phyloP scores from a whole-genome alignment of 2,113 vertebrate genomes.

The Gobiocypris rarus region DNA sequence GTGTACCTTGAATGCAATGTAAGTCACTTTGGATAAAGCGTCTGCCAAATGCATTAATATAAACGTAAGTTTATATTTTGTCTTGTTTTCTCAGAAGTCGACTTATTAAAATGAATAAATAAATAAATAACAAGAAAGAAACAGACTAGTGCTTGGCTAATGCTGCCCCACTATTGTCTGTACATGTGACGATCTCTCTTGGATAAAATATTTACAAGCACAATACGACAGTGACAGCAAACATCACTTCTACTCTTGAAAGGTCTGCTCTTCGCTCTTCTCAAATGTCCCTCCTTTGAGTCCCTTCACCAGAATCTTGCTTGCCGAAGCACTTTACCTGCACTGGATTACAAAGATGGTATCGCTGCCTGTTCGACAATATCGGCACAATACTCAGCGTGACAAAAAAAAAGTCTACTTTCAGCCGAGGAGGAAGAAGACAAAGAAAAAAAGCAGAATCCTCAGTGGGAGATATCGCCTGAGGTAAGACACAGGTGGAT shows the following conservation, averaged over 20 bases:
- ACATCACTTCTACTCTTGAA: slow-evolving; percentile 30
- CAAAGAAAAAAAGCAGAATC: slow-evolving; percentile 62
- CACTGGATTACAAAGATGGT: background rate
- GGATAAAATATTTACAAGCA: slow-evolving; percentile 33
- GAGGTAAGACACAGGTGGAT: slow-evolving; percentile 94
- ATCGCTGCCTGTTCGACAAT: background rate
- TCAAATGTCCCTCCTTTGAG: background rate
- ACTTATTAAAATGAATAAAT: too few relatives aligned
- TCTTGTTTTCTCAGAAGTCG: background rate
- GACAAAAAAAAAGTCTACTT: background rate
- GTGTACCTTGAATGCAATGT: too few relatives aligned
- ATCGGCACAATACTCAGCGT: slow-evolving; percentile 10
- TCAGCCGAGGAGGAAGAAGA: slow-evolving; percentile 35
- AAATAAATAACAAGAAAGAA: too few relatives aligned
- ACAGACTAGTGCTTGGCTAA: background rate
- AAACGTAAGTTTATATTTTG: too few relatives aligned
- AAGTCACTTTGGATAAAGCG: too few relatives aligned
- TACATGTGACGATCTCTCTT: slow-evolving; percentile 13
- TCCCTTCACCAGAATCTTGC: background rate
- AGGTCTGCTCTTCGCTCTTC: slow-evolving; percentile 17
- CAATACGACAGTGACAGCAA: slow-evolving; percentile 36
- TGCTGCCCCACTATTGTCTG: background rate
- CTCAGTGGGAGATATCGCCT: slow-evolving; percentile 81
- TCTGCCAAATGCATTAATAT: too few relatives aligned
- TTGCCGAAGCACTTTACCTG: background rate